Evolutionary conservation across 2,113 vertebrate genomes (phyloP).

Genomic region (Vidua chalybeata): DNA sequence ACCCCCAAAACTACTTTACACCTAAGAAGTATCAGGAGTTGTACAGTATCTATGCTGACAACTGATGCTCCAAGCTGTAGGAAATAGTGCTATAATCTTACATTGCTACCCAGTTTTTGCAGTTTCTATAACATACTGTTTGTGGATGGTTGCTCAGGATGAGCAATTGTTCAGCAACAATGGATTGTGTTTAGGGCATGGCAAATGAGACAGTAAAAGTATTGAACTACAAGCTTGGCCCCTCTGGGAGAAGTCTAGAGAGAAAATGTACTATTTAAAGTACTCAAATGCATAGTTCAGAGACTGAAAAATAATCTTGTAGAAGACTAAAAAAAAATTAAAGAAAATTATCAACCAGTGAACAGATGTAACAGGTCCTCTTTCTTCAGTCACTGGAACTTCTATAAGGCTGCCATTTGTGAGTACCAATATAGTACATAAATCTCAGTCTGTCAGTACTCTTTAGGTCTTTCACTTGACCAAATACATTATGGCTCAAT

Average conservation of each 20-base stretch:
- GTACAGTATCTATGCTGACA: not conserved
- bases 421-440: not conserved
- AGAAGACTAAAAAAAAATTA: not conserved
- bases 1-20: not conserved
- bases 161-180: not conserved
- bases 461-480: not conserved
- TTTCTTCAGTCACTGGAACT: not conserved
- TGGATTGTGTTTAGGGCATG: conserved; percentile 19
- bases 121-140: not conserved
- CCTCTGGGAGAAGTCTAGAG: not conserved
- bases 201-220: not conserved
- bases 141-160: not conserved
- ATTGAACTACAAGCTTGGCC: not conserved
- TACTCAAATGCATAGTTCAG: not conserved
- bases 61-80: not conserved
- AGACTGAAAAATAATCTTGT: not conserved
- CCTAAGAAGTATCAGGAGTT: not conserved
- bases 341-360: not conserved
- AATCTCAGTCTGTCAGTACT: not conserved
- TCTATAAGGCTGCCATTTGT: not conserved
- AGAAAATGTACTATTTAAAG: not conserved
- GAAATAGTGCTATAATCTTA: not conserved
- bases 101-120: not conserved
- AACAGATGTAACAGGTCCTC: not conserved
- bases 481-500: not conserved